Evolutionary conservation across 2,888 invertebrate genomes (phyloP).

Genomic region (Zaprionus obscuricornis): DNA sequence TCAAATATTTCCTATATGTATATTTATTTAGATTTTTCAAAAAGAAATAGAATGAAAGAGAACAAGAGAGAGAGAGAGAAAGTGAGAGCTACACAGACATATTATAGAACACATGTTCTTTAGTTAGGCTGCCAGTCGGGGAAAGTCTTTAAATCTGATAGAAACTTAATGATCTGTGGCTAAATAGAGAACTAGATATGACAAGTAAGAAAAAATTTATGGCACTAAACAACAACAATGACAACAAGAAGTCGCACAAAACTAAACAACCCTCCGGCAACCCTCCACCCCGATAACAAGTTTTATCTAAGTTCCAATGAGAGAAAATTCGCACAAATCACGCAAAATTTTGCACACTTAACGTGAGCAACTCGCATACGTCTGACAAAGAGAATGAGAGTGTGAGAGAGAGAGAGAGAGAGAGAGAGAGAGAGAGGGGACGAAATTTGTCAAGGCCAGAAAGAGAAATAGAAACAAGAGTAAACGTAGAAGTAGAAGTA

Average conservation of each 20-base stretch:
- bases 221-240: slow-evolving; percentile 64
- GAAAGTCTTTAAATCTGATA: slow-evolving; percentile 73
- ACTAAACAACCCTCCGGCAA: slow-evolving; percentile 61
- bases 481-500: too few relatives aligned
- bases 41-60: not conserved
- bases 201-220: slow-evolving; percentile 74
- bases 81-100: too few relatives aligned
- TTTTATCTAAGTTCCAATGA: slow-evolving; percentile 57
- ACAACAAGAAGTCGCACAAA: slow-evolving; percentile 28
- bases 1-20: slow-evolving; percentile 2
- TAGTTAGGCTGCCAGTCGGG: not conserved
- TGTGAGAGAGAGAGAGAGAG: not conserved
- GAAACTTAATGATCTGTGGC: slow-evolving; percentile 75
- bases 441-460: slow-evolving; percentile 26
- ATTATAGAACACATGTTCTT: slow-evolving; percentile 56
- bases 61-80: too few relatives aligned
- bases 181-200: slow-evolving; percentile 73
- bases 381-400: slow-evolving; percentile 20
- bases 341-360: slow-evolving; percentile 77
- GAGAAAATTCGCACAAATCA: slow-evolving; percentile 76
- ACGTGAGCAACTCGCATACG: slow-evolving; percentile 54
- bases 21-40: not conserved
- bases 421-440: slow-evolving; percentile 3
- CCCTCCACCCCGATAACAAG: slow-evolving; percentile 10
- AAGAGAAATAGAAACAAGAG: too few relatives aligned